Conservation (phyloP, 1,140 invertebrate genomes). For the Myzus persicae region DNA sequence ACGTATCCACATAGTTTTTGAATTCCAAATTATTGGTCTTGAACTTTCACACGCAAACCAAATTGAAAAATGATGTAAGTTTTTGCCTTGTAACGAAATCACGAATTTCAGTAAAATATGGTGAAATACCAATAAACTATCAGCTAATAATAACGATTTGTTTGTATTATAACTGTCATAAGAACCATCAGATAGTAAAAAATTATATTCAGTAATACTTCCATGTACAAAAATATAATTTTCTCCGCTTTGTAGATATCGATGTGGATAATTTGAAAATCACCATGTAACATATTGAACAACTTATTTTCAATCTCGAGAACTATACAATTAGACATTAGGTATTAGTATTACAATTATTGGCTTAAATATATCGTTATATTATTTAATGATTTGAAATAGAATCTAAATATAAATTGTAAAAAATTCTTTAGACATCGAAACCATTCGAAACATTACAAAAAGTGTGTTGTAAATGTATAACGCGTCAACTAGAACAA, state of each 20-base stretch:
- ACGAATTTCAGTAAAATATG: background rate
- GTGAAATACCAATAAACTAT: background rate
- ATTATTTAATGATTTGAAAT: background rate
- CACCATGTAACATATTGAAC: background rate
- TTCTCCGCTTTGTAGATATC: background rate
- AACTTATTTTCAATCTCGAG: background rate
- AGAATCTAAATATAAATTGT: background rate
- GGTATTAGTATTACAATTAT: background rate
- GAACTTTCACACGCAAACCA: slow-evolving; percentile 25
- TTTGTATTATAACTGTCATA: background rate
- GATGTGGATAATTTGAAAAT: background rate
- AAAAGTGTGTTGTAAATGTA: background rate
- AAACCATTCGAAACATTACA: background rate
- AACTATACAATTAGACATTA: background rate
- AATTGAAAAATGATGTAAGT: background rate
- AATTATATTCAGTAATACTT: background rate
- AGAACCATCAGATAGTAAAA: background rate
- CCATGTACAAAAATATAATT: background rate
- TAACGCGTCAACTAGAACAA: background rate
- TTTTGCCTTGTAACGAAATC: background rate
- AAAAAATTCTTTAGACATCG: background rate
- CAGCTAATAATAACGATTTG: background rate
- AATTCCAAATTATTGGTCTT: background rate
- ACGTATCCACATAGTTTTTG: background rate
- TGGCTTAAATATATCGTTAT: background rate